Conservation (phyloP, 2,113 vertebrate species). For the Balaeniceps rex region DNA sequence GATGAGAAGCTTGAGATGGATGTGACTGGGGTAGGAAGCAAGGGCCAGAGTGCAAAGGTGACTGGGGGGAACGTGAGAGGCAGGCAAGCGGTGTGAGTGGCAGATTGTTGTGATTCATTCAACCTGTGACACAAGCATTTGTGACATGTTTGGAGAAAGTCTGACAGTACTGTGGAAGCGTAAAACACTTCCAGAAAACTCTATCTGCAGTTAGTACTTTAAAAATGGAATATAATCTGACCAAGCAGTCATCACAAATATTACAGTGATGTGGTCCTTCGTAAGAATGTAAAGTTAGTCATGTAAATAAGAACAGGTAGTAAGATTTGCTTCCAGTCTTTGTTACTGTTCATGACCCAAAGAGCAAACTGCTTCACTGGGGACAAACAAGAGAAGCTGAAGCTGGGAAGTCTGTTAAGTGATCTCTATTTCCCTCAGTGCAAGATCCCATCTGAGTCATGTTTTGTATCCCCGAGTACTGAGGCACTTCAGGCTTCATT, state of each 20-base stretch:
- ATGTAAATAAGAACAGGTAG: neutral
- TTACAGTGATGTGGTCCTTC: neutral
- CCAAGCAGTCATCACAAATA: neutral
- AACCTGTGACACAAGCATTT: neutral
- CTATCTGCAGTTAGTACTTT: slow-evolving; percentile 19
- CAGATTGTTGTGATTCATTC: neutral
- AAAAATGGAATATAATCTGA: neutral
- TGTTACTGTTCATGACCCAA: neutral
- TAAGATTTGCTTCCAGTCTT: neutral
- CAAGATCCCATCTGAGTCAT: neutral
- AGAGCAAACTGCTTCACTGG: neutral
- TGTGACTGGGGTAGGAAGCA: neutral
- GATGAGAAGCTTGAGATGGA: neutral
- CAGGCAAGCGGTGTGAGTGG: neutral
- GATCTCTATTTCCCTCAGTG: neutral
- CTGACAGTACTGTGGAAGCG: neutral
- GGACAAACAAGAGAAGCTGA: neutral
- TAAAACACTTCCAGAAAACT: slow-evolving; percentile 1
- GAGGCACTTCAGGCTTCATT: neutral
- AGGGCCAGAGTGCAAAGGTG: neutral
- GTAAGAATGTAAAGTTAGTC: neutral
- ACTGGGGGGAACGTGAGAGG: neutral
- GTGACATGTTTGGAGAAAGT: neutral
- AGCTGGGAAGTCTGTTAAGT: neutral
- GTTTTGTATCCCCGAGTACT: neutral